Evolutionary conservation across 2,113 vertebrate genomes (phyloP).

Genomic region (Fukomys damarensis): DNA sequence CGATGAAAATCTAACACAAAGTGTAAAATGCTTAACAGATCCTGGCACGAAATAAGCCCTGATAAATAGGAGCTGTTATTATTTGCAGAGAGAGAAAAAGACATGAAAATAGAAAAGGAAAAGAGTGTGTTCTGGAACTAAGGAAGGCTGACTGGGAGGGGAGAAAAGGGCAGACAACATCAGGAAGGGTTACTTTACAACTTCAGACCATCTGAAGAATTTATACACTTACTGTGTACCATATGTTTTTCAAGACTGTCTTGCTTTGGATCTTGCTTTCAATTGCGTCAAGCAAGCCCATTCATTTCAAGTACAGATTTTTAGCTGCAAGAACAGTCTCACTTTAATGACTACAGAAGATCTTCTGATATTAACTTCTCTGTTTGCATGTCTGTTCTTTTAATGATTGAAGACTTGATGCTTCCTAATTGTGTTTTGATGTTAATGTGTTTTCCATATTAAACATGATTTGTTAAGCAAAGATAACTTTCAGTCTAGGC

Average conservation of each 20-base stretch:
- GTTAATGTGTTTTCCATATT: conserved; percentile 31
- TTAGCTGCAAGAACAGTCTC: not conserved
- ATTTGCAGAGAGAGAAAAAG: not conserved
- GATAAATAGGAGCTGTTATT: not conserved
- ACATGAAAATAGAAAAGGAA: not conserved
- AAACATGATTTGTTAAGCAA: conserved; percentile 43
- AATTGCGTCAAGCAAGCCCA: not conserved
- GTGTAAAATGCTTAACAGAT: not conserved
- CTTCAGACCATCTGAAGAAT: not conserved
- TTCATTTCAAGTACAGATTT: not conserved
- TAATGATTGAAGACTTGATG: not conserved
- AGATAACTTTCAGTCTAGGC: not conserved
- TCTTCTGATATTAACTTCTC: not conserved
- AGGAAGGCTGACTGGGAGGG: not conserved
- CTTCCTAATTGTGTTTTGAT: conserved; percentile 31
- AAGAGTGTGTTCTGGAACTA: not conserved
- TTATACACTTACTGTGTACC: not conserved
- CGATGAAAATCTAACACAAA: not conserved
- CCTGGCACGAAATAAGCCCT: not conserved
- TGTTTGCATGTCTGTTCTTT: not conserved
- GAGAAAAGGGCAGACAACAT: too few relatives aligned
- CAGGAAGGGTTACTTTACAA: not conserved
- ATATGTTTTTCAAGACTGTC: not conserved
- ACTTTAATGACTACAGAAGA: not conserved
- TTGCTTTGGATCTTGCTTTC: not conserved